phyloP scores from a whole-genome alignment of 2,797 vertebrate species.

The Chromobotia macracanthus region DNA sequence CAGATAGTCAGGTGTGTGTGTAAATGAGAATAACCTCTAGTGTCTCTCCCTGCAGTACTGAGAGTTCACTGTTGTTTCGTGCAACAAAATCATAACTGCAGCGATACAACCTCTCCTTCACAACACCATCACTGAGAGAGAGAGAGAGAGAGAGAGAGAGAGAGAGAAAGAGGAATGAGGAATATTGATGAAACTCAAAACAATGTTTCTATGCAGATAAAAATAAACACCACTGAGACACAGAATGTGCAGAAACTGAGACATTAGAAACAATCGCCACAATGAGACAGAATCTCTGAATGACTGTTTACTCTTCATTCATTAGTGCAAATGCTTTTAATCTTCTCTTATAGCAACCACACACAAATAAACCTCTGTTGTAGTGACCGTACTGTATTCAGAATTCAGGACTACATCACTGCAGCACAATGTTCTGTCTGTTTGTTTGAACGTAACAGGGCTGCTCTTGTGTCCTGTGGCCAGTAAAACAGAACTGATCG shows the following conservation, averaged over 20 bases:
- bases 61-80: conserved; percentile 87
- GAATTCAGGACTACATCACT: too few relatives aligned
- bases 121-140: conserved; percentile 64
- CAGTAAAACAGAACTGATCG: background rate
- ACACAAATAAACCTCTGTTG: background rate
- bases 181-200: too few relatives aligned
- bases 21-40: conserved; percentile 76
- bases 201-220: too few relatives aligned
- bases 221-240: background rate
- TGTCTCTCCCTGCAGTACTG: conserved; percentile 81
- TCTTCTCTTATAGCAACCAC: background rate
- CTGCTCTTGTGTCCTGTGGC: background rate
- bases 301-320: background rate
- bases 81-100: conserved; percentile 89
- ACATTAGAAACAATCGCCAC: background rate
- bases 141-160: background rate
- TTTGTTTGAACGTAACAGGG: too few relatives aligned
- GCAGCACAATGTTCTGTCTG: too few relatives aligned
- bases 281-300: background rate
- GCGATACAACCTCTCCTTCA: conserved; percentile 67
- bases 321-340: background rate
- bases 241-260: background rate
- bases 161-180: too few relatives aligned
- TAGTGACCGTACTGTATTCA: background rate
- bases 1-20: too few relatives aligned